Percentiles rank a stretch among this genome's conserved stretches.
These are phyloP conservation scores for Platycercus adscitus DNA, from an alignment of 2,113 vertebrate genomes.

Conservation along the genomic window DNA sequence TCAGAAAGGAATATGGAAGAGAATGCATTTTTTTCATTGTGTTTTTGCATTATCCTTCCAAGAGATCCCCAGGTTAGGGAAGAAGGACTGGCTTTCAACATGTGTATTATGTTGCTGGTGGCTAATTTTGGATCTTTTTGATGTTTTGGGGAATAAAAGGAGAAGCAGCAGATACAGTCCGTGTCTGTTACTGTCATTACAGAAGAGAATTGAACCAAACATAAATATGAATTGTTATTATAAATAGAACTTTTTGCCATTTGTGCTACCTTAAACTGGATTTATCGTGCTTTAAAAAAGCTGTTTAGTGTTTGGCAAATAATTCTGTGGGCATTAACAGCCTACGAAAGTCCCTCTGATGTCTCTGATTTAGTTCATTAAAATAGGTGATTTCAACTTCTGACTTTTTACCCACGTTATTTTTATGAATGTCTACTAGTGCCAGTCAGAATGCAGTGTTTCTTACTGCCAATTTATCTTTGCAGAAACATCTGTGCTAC, in stretches of 20 bases:
- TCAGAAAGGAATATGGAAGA: background rate
- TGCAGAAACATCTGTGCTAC: conserved; percentile 42
- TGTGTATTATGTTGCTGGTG: background rate
- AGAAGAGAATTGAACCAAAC: background rate
- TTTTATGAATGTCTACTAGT: background rate
- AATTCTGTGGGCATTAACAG: background rate
- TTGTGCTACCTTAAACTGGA: background rate
- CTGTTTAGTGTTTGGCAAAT: background rate
- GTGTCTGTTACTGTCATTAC: background rate
- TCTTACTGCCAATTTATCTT: conserved; percentile 30
- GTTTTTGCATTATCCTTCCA: background rate
- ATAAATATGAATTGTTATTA: background rate
- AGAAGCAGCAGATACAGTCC: background rate
- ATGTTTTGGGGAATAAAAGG: background rate
- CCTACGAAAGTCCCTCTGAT: background rate
- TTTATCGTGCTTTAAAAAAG: background rate
- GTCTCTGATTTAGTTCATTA: background rate
- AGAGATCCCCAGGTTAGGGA: background rate
- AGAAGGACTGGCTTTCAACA: background rate
- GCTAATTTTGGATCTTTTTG: background rate
- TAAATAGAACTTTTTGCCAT: background rate
- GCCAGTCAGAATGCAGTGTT: background rate
- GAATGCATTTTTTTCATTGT: background rate
- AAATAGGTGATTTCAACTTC: background rate
- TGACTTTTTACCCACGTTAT: background rate